phyloP scores from a whole-genome alignment of 23 tunicate species.

The Ascidia mentula region DNA sequence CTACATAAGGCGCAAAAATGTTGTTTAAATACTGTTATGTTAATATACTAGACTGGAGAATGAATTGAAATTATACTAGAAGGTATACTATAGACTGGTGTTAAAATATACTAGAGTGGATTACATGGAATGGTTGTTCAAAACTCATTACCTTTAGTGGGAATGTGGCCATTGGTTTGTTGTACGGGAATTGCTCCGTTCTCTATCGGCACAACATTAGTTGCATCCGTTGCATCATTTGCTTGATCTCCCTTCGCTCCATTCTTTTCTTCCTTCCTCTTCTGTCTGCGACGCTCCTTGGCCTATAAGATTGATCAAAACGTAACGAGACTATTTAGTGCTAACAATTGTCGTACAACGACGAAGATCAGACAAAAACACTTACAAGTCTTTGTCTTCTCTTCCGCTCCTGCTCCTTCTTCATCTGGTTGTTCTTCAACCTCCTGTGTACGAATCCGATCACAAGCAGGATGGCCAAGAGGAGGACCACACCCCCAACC shows the following conservation, averaged over 20 bases:
- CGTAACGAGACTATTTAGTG: neutral
- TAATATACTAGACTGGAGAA: no score
- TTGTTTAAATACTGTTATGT: no score
- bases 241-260: neutral
- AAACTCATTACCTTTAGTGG: neutral
- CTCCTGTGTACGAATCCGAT: conserved; percentile 22
- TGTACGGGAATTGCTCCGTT: no score
- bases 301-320: neutral
- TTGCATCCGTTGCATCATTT: neutral
- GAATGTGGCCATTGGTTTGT: neutral
- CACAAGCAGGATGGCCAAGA: conserved; percentile 29
- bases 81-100: no score
- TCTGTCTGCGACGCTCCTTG: neutral
- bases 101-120: neutral
- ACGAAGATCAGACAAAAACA: neutral
- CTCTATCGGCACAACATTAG: no score
- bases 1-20: no score
- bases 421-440: conserved; percentile 29
- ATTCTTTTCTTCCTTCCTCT: neutral
- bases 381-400: conserved; percentile 29
- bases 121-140: neutral
- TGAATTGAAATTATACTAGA: no score
- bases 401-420: conserved; percentile 40
- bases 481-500: conserved; percentile 29
- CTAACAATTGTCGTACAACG: neutral